These are phyloP conservation scores for Caenorhabditis brenneri DNA, from an alignment of 1,140 invertebrate genomes.

Conservation along the genomic window DNA sequence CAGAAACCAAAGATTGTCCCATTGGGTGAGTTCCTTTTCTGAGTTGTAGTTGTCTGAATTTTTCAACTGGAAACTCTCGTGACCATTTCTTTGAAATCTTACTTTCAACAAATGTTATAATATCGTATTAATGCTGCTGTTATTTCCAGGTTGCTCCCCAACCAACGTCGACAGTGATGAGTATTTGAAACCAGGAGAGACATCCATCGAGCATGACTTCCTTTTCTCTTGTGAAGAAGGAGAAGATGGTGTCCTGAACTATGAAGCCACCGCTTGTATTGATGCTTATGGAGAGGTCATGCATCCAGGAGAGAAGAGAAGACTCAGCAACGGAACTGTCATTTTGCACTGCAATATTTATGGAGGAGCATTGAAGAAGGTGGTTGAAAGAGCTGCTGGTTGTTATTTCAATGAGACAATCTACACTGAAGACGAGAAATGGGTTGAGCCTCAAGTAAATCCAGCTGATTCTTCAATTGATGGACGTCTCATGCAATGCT, in stretches of 20 bases:
- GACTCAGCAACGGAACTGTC: conserved; percentile 48
- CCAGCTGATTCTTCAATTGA: conserved; percentile 12
- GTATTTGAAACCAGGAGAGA: conserved; percentile 31
- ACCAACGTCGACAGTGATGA: conserved; percentile 38
- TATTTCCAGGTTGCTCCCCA: conserved; percentile 46
- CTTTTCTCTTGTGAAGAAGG: conserved; percentile 43
- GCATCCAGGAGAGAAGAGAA: conserved; percentile 40
- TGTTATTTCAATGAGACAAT: conserved; percentile 53
- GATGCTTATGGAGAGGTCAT: conserved; percentile 43
- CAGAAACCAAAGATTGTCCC: conserved; percentile 45
- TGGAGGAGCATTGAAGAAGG: conserved; percentile 52
- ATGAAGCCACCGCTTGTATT: conserved; percentile 46
- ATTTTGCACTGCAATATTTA: conserved; percentile 48
- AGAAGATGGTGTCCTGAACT: conserved; percentile 45
- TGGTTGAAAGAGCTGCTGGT: conserved; percentile 51
- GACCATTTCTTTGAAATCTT: no score
- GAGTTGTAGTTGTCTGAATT: no score
- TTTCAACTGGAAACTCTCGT: no score
- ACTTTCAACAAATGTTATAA: no score
- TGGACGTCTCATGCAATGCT: conserved; percentile 52
- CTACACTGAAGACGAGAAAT: conserved; percentile 45
- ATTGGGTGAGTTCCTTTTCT: conserved; percentile 7
- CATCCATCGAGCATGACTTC: conserved; percentile 35
- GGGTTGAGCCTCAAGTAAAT: conserved; percentile 46
- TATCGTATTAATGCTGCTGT: no score